Evolutionary conservation across 2,888 invertebrate genomes (phyloP).

Genomic region (Barypeithes pellucidus): DNA sequence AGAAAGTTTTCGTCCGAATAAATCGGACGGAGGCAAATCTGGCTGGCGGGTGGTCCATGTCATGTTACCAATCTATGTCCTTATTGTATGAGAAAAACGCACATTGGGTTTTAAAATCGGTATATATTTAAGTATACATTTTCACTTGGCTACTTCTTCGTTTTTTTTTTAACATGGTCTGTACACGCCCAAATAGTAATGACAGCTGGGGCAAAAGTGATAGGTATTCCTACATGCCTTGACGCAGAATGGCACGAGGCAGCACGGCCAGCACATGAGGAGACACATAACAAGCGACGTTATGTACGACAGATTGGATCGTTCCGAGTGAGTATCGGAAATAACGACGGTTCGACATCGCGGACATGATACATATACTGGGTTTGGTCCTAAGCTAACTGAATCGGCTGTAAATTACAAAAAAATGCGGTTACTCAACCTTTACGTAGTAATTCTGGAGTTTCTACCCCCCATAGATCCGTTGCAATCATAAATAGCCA

Average conservation of each 20-base stretch:
- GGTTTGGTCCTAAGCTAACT: conserved; percentile 65
- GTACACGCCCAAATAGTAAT: conserved; percentile 67
- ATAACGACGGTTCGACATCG: conserved; percentile 65
- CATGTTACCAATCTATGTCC: no score
- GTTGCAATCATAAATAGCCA: no score
- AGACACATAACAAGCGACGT: conserved; percentile 67
- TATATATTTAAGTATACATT: no score
- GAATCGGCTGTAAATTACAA: conserved; percentile 60
- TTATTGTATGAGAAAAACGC: no score
- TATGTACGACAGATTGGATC: conserved; percentile 66
- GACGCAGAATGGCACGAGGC: conserved; percentile 67
- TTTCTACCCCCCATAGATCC: no score
- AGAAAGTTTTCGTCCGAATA: no score
- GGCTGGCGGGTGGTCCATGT: no score
- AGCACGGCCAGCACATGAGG: conserved; percentile 69
- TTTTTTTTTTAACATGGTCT: conserved; percentile 63
- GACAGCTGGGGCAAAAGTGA: conserved; percentile 68
- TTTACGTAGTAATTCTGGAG: no score
- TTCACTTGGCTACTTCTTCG: neutral
- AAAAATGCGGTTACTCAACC: neutral
- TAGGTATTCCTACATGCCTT: conserved; percentile 67
- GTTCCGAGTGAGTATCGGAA: conserved; percentile 63
- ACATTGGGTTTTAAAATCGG: no score
- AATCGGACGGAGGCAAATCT: no score
- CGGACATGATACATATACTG: conserved; percentile 65